phyloP scores from a whole-genome alignment of 2,888 invertebrate species.

The Athalia rosae region DNA sequence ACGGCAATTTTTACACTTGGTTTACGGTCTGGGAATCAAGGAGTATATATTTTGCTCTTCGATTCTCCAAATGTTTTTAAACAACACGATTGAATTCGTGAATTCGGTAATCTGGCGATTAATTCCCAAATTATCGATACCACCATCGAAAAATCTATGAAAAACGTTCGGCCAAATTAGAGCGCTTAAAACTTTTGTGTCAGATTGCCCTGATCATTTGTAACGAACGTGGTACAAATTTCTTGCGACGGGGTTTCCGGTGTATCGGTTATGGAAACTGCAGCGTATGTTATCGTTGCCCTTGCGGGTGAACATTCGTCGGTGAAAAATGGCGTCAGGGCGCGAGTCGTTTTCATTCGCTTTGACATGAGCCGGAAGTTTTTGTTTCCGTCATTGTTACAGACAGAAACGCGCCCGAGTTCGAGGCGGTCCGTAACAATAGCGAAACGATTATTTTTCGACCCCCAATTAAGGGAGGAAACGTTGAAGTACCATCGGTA shows the following conservation, averaged over 20 bases:
- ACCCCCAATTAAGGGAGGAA: conserved; percentile 7
- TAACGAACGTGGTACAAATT: too few relatives aligned
- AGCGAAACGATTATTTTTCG: conserved; percentile 9
- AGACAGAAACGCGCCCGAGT: conserved; percentile 36
- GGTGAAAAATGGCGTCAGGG: neutral
- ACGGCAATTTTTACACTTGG: conserved; percentile 19
- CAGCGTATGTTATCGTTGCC: neutral
- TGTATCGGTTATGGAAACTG: too few relatives aligned
- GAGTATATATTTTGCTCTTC: neutral
- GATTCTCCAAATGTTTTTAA: conserved; percentile 29
- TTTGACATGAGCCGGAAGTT: conserved; percentile 12
- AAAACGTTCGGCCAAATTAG: conserved; percentile 45
- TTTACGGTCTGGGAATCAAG: conserved; percentile 28
- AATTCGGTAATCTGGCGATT: too few relatives aligned
- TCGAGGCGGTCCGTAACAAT: conserved; percentile 27
- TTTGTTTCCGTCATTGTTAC: conserved; percentile 6
- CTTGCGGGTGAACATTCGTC: neutral
- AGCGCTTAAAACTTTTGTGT: conserved; percentile 37
- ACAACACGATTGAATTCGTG: neutral
- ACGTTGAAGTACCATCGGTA: conserved; percentile 49
- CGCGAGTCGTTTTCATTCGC: conserved; percentile 13
- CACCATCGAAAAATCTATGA: neutral
- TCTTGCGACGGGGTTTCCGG: neutral
- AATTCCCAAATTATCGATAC: too few relatives aligned
- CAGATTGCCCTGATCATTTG: conserved; percentile 22